Base-by-base conservation (phyloP, 2,888 invertebrate species). In the Ichneumoninae sp. region DNA sequence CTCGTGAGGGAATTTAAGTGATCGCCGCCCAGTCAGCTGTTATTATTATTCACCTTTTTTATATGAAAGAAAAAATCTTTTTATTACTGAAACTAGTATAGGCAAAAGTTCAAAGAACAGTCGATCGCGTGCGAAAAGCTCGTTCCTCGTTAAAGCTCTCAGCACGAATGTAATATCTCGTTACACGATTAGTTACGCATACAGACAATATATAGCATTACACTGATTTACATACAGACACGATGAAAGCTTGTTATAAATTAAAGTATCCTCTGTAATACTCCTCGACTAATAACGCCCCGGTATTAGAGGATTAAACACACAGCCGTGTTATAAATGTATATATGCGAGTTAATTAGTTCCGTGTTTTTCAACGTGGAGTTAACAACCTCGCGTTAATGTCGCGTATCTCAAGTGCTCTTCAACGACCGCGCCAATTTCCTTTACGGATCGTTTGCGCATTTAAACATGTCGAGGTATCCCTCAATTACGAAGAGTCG, bases 341-440 rank as follows among this genome's bases (percentile, higher is more conserved):
- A 70, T 33, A 66, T 19, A 72, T 10, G 69, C 57, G 69, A 66
- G 50, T 82, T 85, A 85, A 86, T 85, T 86, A 85, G 86, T 86
- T 86, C 83, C 83, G 85, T 75, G 82, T 85, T 80, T 57, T 57
- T 57, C 70, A 65, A 85, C 77, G 69, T 78, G 80, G 82, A 85
- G 83, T 82, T 82, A 85, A 86, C 82, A 83, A 82, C 82, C 83
- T 79, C 65, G 19, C 76, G 80, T 80, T 83, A 85, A 80, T 80
- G 80, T 85, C 83, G 81, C 78, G 72, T 72, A 70, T 52, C 68
- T 54, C 52, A 33, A 69, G 60, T 69, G 47, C 65, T 47, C 47
- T 16, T 62, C 62, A 62, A 62, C 62, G 26, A 36, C 26, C 54
- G 54, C 40, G 74, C 36, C 33, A 33, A 44, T 13, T 26, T 68